phyloP scores from a whole-genome alignment of 2,797 vertebrate genomes.

The Myotis daubentonii region DNA sequence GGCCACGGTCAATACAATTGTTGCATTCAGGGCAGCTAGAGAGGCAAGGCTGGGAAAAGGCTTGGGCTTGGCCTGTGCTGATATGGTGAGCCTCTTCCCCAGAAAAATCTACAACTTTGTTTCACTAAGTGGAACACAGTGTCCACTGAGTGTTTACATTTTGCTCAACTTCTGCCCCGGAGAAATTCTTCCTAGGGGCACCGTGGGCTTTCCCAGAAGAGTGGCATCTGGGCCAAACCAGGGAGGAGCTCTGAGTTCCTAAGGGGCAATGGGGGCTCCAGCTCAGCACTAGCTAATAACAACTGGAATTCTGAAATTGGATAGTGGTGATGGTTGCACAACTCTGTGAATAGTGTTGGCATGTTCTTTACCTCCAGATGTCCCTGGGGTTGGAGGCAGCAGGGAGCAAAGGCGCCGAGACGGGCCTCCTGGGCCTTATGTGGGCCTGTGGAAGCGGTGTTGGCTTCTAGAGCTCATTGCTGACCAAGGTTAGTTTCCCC shows the following conservation, averaged over 20 bases:
- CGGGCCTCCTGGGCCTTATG: neutral
- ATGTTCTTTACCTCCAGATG: neutral
- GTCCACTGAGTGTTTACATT: neutral
- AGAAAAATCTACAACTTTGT: conserved; percentile 40
- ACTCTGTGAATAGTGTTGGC: neutral
- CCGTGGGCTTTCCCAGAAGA: conserved; percentile 29
- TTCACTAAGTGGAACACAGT: conserved; percentile 8
- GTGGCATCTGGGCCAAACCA: neutral
- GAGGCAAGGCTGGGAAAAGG: neutral
- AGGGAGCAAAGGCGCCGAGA: neutral
- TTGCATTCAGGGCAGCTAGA: neutral
- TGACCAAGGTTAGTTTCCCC: neutral
- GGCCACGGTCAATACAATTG: neutral
- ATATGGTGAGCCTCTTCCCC: neutral
- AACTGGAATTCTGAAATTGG: neutral
- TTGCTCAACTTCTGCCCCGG: neutral
- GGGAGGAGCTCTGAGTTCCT: neutral
- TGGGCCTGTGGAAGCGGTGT: neutral
- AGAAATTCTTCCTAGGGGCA: conserved; percentile 35
- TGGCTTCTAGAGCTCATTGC: neutral
- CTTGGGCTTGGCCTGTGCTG: neutral
- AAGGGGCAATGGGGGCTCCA: neutral
- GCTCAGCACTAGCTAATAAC: neutral
- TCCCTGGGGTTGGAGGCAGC: neutral
- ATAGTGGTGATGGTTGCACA: neutral